Conservation (phyloP, 2,888 invertebrate species). For the Coelinius sp. region DNA sequence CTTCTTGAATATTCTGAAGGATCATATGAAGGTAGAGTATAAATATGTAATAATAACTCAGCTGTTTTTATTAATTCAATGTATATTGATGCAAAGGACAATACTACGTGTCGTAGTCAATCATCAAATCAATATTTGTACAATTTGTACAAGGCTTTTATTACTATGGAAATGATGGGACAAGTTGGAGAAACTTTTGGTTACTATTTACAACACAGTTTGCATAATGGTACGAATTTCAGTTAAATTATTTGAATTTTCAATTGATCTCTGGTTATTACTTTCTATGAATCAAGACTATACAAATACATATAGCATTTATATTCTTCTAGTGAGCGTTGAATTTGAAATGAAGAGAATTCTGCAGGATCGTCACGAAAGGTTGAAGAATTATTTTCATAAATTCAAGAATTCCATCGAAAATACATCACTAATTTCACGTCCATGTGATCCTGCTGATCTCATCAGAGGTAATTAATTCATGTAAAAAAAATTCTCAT, state of each 20-base stretch:
- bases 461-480: not conserved
- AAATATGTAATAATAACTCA: not conserved
- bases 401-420: not conserved
- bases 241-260: no score
- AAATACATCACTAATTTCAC: not conserved
- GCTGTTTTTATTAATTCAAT: no score
- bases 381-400: not conserved
- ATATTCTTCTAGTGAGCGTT: not conserved
- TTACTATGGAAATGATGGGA: not conserved
- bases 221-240: not conserved
- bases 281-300: no score
- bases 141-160: not conserved
- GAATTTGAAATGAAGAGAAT: not conserved
- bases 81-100: not conserved
- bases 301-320: no score
- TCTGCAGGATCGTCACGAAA: not conserved
- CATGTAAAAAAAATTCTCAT: not conserved
- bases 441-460: not conserved
- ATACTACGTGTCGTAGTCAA: not conserved
- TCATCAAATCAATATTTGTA: not conserved
- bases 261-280: no score
- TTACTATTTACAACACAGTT: not conserved
- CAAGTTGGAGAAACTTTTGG: not conserved
- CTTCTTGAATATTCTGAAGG: not conserved
- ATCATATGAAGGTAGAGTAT: not conserved